Percentiles rank a stretch among this genome's conserved stretches.
Conservation (phyloP, 37 sponge, comb jelly and placozoan species). For the Corticium candelabrum region DNA sequence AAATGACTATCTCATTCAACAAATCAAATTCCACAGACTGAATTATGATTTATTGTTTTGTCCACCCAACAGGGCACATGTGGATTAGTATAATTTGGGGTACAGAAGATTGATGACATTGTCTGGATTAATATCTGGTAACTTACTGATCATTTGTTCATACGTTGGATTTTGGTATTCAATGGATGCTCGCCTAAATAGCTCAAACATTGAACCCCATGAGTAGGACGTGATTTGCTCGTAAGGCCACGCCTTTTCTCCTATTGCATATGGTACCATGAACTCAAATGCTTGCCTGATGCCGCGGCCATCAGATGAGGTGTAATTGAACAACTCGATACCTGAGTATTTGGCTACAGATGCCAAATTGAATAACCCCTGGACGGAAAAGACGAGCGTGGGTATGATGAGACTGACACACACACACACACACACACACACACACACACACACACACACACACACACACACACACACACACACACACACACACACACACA, state of each 20-base stretch:
- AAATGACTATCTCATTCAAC: no score
- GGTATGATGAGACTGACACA: not conserved
- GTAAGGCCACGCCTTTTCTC: slow-evolving; percentile 1
- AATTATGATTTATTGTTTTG: no score
- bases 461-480: slow-evolving; percentile 7
- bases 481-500: slow-evolving; percentile 22
- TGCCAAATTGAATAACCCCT: slow-evolving; percentile 5
- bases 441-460: slow-evolving; percentile 20
- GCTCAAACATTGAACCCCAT: not conserved
- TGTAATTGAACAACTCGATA: not conserved
- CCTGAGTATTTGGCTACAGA: not conserved
- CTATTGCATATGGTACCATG: not conserved
- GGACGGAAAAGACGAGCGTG: not conserved
- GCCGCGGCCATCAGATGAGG: not conserved
- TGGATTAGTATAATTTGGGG: not conserved
- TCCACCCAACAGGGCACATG: no score
- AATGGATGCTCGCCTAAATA: not conserved
- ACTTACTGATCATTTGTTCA: not conserved
- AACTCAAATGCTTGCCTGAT: not conserved
- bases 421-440: slow-evolving; percentile 12
- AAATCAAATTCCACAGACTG: no score
- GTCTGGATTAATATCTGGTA: not conserved
- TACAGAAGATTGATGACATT: not conserved
- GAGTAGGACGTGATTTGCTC: not conserved
- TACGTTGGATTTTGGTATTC: not conserved